Evolutionary conservation across 2,797 vertebrate genomes (phyloP).

Genomic region (Meda fulgida): DNA sequence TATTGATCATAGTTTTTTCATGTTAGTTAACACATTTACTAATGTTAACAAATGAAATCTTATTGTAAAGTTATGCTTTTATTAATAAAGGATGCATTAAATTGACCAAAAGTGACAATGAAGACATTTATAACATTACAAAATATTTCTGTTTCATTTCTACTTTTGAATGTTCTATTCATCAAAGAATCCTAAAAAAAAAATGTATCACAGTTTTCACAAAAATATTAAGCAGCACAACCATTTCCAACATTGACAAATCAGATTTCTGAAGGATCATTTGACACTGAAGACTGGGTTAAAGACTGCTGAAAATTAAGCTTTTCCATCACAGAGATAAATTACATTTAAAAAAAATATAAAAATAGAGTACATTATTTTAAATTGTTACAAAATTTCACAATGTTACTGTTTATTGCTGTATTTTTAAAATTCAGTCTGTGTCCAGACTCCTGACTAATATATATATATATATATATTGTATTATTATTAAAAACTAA

Average conservation of each 20-base stretch:
- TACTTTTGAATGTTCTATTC: neutral
- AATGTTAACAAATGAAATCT: too few relatives aligned
- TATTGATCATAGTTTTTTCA: too few relatives aligned
- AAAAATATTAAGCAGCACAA: too few relatives aligned
- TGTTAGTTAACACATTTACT: too few relatives aligned
- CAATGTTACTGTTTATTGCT: neutral
- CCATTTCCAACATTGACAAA: too few relatives aligned
- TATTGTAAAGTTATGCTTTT: neutral
- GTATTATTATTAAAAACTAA: neutral
- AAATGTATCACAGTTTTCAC: neutral
- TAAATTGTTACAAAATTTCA: neutral
- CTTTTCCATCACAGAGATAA: neutral
- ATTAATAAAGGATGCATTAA: neutral
- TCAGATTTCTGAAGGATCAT: neutral
- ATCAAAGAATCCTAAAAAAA: neutral
- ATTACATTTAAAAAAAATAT: neutral
- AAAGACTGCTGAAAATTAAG: neutral
- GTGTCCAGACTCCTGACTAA: neutral
- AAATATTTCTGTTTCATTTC: neutral
- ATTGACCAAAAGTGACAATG: neutral
- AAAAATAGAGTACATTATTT: neutral
- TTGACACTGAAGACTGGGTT: neutral
- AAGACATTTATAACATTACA: neutral
- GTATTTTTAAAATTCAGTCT: neutral
- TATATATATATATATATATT: neutral